Conservation (phyloP, 2,888 invertebrate species). For the Autographa gamma region DNA sequence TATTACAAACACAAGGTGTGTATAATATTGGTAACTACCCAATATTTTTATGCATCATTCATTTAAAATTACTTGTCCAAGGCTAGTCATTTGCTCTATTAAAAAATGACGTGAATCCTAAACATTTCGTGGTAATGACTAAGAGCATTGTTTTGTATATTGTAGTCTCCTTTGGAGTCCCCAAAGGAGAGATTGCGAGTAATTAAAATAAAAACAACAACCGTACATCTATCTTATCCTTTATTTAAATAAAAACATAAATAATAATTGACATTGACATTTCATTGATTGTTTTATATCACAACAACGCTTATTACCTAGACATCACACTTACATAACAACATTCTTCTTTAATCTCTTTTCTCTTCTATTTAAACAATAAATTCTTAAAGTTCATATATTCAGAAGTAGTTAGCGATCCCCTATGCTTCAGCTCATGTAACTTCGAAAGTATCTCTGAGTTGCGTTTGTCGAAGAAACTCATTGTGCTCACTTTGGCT, state of each 20-base stretch:
- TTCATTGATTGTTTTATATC: not conserved
- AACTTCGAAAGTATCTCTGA: slow-evolving; percentile 59
- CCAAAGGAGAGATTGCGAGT: no score
- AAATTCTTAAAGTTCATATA: slow-evolving; percentile 71
- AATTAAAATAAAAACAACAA: not conserved
- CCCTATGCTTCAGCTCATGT: slow-evolving; percentile 67
- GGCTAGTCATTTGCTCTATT: no score
- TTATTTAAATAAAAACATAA: not conserved
- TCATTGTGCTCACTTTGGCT: not conserved
- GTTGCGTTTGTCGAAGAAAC: not conserved
- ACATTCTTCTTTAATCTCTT: not conserved
- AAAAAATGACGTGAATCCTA: no score
- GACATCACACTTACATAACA: no score
- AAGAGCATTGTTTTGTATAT: no score
- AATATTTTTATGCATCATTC: no score
- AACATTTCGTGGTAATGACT: no score
- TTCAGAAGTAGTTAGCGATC: slow-evolving; percentile 69
- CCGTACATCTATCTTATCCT: not conserved
- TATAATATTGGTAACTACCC: no score
- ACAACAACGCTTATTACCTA: not conserved
- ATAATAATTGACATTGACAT: not conserved
- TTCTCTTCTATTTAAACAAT: slow-evolving; percentile 49
- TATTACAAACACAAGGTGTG: no score
- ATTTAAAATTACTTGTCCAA: no score
- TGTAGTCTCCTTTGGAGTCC: no score